Base-by-base conservation (phyloP, 1,140 invertebrate species). In the Aphelenchoides besseyi region DNA sequence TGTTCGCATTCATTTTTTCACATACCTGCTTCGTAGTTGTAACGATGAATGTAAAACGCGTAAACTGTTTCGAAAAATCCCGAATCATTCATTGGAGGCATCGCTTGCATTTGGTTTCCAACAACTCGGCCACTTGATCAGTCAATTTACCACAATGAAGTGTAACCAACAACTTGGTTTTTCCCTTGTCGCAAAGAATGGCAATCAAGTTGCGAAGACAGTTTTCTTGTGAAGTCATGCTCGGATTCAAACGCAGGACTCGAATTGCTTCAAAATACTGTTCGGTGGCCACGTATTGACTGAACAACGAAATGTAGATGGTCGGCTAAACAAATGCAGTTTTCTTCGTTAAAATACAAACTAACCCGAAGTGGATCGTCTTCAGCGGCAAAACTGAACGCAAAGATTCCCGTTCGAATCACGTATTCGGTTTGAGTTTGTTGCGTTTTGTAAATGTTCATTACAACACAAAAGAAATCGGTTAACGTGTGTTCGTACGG, bases 31-130 rank as follows among this genome's bases (percentile, higher is more conserved):
- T 5, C 59, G 67, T 74, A 76, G 28, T 80, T 69, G 32, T 35
- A 79, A n/a, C 75, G 32, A n/a, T 52, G 52, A 8, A 79, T 73
- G 32, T 78, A 63, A 69, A 79, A 76, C n/a, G 75, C 77, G 54
- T 76, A 76, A 8, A 67, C 75, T 33, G 76, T 48, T 23, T 75
- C 62, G 64, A 80, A 76, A 33, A 79, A 32, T 3, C 48, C 71
- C 5, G 16, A 23, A 1, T 78, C 57, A 35, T 29, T 35, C 68
- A 37, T 33, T 16, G 26, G 23, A n/a, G 23, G 18, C 9, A 16
- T 23, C 36, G 23, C 48, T 36, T 61, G 41, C 73, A 74, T 30
- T 63, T 70, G 18, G 75, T 26, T 54, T 76, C 75, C 1, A 76
- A 29, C 16, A 76, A 70, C 23, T 76, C 75, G 23, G 67, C 63